Evolutionary conservation across 2,888 invertebrate species (phyloP), one percentile per base, ranked within the genome.

Genomic region (Beris chalybata): DNA sequence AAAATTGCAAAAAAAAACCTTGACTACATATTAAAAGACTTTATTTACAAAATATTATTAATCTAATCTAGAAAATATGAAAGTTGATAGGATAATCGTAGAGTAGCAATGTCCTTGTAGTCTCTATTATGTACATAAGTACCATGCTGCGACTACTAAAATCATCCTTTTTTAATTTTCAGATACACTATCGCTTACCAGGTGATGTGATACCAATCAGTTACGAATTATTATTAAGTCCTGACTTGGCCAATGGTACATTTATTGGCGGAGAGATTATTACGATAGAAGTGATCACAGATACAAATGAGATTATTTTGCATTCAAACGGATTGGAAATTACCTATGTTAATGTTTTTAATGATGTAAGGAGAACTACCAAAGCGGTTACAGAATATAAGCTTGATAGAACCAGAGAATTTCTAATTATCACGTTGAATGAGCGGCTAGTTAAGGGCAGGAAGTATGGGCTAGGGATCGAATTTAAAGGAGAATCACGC

Each of bases 221-320:
- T 69, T 93, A 93, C 76, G 86, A 89, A 72, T 79, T 93, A 4
- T 82, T 81, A 58, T 78, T 93, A 43, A 81, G 85, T 74, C 92
- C 93, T 0, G 80, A 90, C 73, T 80, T 90, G 69, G 78, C 83
- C 70, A 75, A 83, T 73, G 85, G 84, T 67, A 75, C 73, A 11
- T 88, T 86, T 71, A 73, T 70, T 53, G 92, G 91, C 12, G 81
- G 78, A 59, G 85, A 87, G 0, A 74, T 71, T 0, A 86, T 88
- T 50, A 72, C 71, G 0, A 69, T 88, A 0, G 71, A 78, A 5
- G 78, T 87, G 7, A 67, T 74, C 3, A 73, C 81, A 72, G 72
- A 80, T 2, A 83, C 84, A 0, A 74, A 80, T 66, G 74, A 73
- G 68, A 83, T 90, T 59, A 78, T 84, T 0, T 74, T 92, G 53